These are phyloP conservation scores for Eumeta japonica DNA, from an alignment of 1,140 invertebrate species.

Conservation along the genomic window DNA sequence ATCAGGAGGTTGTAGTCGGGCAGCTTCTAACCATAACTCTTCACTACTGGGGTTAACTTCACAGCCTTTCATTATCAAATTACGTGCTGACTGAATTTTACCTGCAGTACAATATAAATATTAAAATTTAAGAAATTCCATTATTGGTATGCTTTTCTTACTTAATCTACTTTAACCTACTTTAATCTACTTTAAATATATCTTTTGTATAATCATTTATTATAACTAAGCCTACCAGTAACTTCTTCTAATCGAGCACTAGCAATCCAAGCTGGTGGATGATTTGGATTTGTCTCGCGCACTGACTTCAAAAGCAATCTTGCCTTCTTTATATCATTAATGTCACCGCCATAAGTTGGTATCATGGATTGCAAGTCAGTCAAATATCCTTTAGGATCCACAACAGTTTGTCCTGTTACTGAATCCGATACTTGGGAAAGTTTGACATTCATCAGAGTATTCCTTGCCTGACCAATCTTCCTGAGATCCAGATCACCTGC, in stretches of 20 bases:
- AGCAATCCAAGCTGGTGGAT: slow-evolving; percentile 99
- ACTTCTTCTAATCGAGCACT: slow-evolving; percentile 98
- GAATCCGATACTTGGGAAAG: slow-evolving; percentile 97
- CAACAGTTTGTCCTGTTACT: slow-evolving; percentile 97
- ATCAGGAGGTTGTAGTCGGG: slow-evolving; percentile 90
- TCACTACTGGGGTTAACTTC: slow-evolving; percentile 96
- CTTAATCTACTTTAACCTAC: not conserved
- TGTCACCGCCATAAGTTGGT: slow-evolving; percentile 96
- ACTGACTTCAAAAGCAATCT: slow-evolving; percentile 95
- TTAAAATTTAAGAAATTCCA: not conserved
- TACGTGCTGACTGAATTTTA: slow-evolving; percentile 95
- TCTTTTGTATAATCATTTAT: not conserved
- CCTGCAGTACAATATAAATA: slow-evolving; percentile 60
- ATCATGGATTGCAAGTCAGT: slow-evolving; percentile 99
- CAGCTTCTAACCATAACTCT: slow-evolving; percentile 97
- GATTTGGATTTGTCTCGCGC: slow-evolving; percentile 97
- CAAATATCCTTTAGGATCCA: slow-evolving; percentile 98
- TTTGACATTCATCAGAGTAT: slow-evolving; percentile 99
- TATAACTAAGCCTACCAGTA: slow-evolving; percentile 76
- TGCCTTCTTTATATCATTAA: slow-evolving; percentile 99
- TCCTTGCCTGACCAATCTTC: slow-evolving; percentile 98
- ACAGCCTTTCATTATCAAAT: slow-evolving; percentile 96
- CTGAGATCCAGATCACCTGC: slow-evolving; percentile 93
- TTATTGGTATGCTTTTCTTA: slow-evolving; percentile 1
- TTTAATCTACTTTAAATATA: not conserved